phyloP scores from a whole-genome alignment of 2,888 invertebrate species.

The Drosophila limbata region DNA sequence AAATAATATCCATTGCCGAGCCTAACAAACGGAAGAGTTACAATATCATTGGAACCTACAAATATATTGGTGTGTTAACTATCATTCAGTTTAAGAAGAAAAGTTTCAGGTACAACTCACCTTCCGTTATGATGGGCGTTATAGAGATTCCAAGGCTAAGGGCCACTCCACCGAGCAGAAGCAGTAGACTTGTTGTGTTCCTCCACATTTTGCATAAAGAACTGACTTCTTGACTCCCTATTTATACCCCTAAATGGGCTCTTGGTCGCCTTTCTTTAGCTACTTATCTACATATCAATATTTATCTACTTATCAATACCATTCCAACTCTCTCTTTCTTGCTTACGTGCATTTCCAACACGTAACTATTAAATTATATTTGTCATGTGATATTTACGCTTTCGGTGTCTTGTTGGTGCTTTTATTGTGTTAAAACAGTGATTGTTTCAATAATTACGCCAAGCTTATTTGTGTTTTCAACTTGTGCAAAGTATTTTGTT shows the following conservation, averaged over 20 bases:
- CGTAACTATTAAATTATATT: no score
- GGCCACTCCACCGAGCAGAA: not conserved
- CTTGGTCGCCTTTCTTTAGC: not conserved
- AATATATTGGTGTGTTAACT: not conserved
- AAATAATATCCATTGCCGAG: constrained; percentile 32
- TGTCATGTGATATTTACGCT: no score
- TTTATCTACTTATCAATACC: no score
- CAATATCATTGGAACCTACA: not conserved
- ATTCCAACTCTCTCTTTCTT: no score
- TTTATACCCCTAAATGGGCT: not conserved
- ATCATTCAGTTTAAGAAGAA: not conserved
- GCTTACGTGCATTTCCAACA: no score
- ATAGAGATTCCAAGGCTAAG: not conserved
- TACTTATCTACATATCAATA: not conserved
- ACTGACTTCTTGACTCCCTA: not conserved
- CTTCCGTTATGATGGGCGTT: not conserved
- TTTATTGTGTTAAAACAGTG: no score
- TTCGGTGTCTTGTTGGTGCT: no score
- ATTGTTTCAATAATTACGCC: no score
- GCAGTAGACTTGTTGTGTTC: not conserved
- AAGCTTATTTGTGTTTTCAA: no score
- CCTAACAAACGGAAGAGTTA: constrained; percentile 13
- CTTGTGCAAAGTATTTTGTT: no score
- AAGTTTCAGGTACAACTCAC: not conserved
- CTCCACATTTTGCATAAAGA: constrained; percentile 7